A percentile compares a stretch with the other conserved stretches of the same genome.
Evolutionary conservation across 2,797 vertebrate genomes (phyloP).

Genomic region (Etheostoma nigrum): DNA sequence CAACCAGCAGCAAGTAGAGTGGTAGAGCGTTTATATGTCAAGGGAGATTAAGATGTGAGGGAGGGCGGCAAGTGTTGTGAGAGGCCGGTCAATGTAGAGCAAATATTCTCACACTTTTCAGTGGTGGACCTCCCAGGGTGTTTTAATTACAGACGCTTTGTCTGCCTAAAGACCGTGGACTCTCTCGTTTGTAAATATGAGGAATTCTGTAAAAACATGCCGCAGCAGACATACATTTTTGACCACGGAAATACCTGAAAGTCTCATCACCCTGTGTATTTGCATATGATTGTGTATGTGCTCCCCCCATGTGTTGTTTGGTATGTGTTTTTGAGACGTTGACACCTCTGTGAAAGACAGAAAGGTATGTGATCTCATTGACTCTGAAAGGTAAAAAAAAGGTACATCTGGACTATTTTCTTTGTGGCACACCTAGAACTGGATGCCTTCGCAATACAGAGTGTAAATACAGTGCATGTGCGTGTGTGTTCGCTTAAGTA

Average conservation of each 20-base stretch:
- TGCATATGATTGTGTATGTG: not conserved
- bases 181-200: constrained; percentile 63
- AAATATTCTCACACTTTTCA: constrained; percentile 63
- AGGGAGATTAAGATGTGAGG: constrained; percentile 19
- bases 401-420: constrained; percentile 35
- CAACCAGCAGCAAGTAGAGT: constrained; percentile 38
- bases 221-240: constrained; percentile 56
- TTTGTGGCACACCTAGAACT: constrained; percentile 35
- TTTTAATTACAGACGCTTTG: constrained; percentile 56
- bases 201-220: constrained; percentile 61
- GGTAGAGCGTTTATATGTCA: constrained; percentile 28
- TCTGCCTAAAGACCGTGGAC: constrained; percentile 25
- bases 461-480: constrained; percentile 3
- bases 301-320: constrained; percentile 1
- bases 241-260: constrained; percentile 59
- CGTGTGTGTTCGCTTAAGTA: constrained; percentile 56
- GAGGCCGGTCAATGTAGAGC: constrained; percentile 27
- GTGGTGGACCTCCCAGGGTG: constrained; percentile 62
- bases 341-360: constrained; percentile 45
- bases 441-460: constrained; percentile 5
- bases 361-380: constrained; percentile 44
- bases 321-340: constrained; percentile 29
- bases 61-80: not conserved
- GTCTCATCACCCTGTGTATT: constrained; percentile 36
- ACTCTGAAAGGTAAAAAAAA: constrained; percentile 10